phyloP scores from a whole-genome alignment of 2,888 invertebrate genomes.

The Ichneumoninae sp. region DNA sequence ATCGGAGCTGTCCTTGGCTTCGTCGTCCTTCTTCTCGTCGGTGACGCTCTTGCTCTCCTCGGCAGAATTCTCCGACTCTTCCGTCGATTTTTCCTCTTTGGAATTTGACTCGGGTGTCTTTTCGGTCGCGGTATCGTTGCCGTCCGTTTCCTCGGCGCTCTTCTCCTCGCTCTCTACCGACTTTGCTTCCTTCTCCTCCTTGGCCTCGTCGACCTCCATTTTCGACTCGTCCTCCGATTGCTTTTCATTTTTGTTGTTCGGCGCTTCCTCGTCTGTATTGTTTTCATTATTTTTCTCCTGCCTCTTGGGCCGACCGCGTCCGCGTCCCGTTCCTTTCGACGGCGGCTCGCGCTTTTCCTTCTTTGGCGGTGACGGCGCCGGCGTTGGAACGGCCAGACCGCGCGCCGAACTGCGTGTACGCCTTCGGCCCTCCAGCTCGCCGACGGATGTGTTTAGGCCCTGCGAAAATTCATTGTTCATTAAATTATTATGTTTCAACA shows the following conservation, averaged over 20 bases:
- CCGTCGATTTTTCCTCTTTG: conserved; percentile 78
- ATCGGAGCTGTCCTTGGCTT: conserved; percentile 80
- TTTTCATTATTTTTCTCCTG: conserved; percentile 81
- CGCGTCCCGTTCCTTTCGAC: conserved; percentile 82
- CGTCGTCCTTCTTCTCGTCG: conserved; percentile 78
- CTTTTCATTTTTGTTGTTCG: conserved; percentile 81
- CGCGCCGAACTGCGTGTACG: conserved; percentile 86
- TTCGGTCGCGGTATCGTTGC: conserved; percentile 72
- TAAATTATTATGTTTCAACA: background rate
- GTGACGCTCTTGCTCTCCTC: conserved; percentile 66
- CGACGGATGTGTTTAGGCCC: conserved; percentile 84
- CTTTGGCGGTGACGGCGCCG: conserved; percentile 85
- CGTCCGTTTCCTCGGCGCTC: conserved; percentile 72
- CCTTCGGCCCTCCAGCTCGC: conserved; percentile 86
- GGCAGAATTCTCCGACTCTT: conserved; percentile 77
- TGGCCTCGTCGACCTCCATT: conserved; percentile 80
- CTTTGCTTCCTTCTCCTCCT: conserved; percentile 77
- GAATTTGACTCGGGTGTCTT: conserved; percentile 78
- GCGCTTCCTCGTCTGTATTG: conserved; percentile 79
- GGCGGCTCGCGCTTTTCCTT: conserved; percentile 84
- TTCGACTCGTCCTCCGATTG: conserved; percentile 78
- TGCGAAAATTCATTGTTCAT: conserved; percentile 68
- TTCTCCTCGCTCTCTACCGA: conserved; percentile 72
- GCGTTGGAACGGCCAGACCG: conserved; percentile 85
- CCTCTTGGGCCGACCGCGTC: conserved; percentile 82